A percentile compares a stretch with the other conserved stretches of the same genome.
Evolutionary conservation across 2,888 invertebrate species (phyloP).

Genomic region (Scrobipalpa atriplicella): DNA sequence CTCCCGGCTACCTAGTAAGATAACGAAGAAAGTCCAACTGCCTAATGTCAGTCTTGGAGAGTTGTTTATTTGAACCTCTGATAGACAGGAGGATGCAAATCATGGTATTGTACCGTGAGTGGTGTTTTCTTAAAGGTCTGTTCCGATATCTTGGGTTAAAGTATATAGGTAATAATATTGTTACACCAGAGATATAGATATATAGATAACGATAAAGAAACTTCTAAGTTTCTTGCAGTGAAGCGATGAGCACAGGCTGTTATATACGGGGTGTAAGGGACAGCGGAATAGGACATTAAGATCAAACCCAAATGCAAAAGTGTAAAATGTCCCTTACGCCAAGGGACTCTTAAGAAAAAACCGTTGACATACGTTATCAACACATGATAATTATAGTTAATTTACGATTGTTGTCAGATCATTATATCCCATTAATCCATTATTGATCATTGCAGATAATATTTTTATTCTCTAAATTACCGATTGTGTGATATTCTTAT

Average conservation of each 20-base stretch:
- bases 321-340: not conserved
- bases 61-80: slow-evolving; percentile 13
- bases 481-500: not conserved
- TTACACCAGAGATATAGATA: no score
- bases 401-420: not conserved
- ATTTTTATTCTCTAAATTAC: not conserved
- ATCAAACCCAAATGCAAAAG: not conserved
- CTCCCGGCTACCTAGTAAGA: slow-evolving; percentile 22
- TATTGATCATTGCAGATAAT: not conserved
- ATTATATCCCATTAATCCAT: not conserved
- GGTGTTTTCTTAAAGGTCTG: slow-evolving; percentile 12
- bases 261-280: not conserved
- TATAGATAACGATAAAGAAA: no score
- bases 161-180: no score
- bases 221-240: no score
- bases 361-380: not conserved
- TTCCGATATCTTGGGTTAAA: no score
- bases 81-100: slow-evolving; percentile 19
- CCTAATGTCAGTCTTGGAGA: slow-evolving; percentile 23
- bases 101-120: slow-evolving; percentile 13
- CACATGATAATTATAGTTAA: not conserved
- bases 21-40: slow-evolving; percentile 35
- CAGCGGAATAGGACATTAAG: not conserved
- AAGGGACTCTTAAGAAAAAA: not conserved
- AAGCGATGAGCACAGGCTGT: not conserved